phyloP scores from a whole-genome alignment of 2,797 vertebrate species.

The Danio albolineatus region DNA sequence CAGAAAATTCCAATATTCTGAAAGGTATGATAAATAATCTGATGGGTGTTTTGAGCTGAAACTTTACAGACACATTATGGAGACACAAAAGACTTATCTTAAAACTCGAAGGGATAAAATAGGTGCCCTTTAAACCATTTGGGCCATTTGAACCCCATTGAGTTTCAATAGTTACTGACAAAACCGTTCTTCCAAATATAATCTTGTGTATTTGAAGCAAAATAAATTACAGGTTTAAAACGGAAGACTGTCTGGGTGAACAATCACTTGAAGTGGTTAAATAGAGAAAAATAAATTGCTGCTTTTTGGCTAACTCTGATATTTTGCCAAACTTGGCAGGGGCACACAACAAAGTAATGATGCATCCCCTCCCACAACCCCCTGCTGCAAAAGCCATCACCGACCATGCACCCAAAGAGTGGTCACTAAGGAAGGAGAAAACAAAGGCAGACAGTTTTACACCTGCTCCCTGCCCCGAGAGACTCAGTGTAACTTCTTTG shows the following conservation, averaged over 20 bases:
- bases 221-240: not conserved
- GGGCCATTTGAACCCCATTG: not conserved
- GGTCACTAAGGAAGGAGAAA: slow-evolving; percentile 90
- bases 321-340: slow-evolving; percentile 61
- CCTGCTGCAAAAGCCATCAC: slow-evolving; percentile 82
- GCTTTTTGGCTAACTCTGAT: not conserved
- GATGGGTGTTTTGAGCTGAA: no score
- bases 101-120: no score
- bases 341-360: slow-evolving; percentile 43
- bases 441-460: slow-evolving; percentile 91
- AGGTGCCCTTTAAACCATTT: no score
- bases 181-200: not conserved
- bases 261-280: not conserved
- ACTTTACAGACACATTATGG: no score
- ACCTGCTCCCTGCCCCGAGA: slow-evolving; percentile 84
- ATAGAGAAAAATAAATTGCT: not conserved
- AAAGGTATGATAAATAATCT: no score
- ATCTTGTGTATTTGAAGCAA: not conserved
- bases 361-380: slow-evolving; percentile 61
- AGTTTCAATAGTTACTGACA: not conserved
- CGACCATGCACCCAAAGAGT: slow-evolving; percentile 80
- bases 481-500: slow-evolving; percentile 86
- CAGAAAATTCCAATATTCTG: no score
- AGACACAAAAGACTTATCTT: no score
- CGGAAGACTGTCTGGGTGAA: not conserved